Evolutionary conservation across 2,888 invertebrate species (phyloP).

Genomic region (Agrochola litura): DNA sequence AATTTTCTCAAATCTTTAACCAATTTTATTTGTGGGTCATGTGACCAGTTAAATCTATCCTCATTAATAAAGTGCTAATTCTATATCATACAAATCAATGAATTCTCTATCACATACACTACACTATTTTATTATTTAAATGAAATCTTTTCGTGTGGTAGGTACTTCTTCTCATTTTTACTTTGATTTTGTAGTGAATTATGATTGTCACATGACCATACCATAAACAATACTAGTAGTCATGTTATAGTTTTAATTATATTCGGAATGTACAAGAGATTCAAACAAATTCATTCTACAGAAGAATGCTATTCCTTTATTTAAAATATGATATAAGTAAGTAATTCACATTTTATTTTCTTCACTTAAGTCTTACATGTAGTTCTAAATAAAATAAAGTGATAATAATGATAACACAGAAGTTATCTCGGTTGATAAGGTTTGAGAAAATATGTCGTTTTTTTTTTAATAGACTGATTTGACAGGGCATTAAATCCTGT

Average conservation of each 20-base stretch:
- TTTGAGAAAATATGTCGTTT: not conserved
- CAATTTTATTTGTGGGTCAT: conserved; percentile 31
- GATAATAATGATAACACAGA: conserved; percentile 70
- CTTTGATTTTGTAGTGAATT: conserved; percentile 2
- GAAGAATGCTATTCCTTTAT: not conserved
- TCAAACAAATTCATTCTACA: not conserved
- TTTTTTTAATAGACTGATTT: too few relatives aligned
- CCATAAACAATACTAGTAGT: conserved; percentile 48
- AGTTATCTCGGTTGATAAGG: conserved; percentile 63
- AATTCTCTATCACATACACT: not conserved
- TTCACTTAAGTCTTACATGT: conserved; percentile 17
- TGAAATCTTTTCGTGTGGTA: not conserved
- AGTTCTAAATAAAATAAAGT: conserved; percentile 41
- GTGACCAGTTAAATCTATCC: conserved; percentile 31
- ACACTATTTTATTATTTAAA: not conserved
- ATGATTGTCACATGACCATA: conserved; percentile 55
- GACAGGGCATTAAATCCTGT: not conserved
- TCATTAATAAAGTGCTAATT: conserved; percentile 24
- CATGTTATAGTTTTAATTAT: conserved; percentile 6
- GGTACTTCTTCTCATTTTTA: not conserved
- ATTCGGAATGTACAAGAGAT: not conserved
- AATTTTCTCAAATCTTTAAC: not conserved
- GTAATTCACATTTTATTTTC: conserved; percentile 10
- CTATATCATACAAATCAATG: not conserved
- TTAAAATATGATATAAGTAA: conserved; percentile 13